These are phyloP conservation scores for Plutomurus gul DNA, from an alignment of 1,140 invertebrate species.

Conservation along the genomic window DNA sequence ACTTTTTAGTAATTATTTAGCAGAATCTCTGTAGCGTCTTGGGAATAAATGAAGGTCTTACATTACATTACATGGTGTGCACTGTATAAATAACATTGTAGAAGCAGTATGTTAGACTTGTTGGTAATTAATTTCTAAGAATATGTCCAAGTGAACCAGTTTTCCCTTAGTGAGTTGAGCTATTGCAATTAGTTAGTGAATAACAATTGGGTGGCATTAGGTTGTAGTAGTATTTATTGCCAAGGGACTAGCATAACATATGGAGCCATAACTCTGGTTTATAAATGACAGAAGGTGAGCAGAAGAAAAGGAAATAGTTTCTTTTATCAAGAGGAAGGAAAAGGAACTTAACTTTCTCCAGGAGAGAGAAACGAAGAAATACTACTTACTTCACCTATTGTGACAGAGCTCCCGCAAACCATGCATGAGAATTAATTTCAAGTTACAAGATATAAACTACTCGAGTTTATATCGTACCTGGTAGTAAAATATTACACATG, in stretches of 20 bases:
- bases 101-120: too few species aligned
- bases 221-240: conserved; percentile 7
- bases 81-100: too few species aligned
- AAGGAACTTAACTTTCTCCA: background rate
- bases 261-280: conserved; percentile 6
- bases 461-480: too few species aligned
- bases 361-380: background rate
- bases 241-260: background rate
- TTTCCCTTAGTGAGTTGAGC: background rate
- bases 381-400: too few species aligned
- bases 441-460: conserved; percentile 27
- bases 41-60: background rate
- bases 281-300: conserved; percentile 22
- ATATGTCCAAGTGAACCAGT: background rate
- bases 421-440: conserved; percentile 22
- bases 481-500: conserved; percentile 30
- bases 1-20: background rate
- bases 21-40: background rate
- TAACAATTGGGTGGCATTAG: background rate
- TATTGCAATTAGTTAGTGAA: background rate
- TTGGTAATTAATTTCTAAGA: conserved; percentile 16
- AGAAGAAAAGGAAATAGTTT: conserved; percentile 17
- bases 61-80: too few species aligned
- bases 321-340: conserved; percentile 1
- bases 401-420: background rate